phyloP scores from a whole-genome alignment of 2,797 vertebrate genomes.

The Graptemys geographica region DNA sequence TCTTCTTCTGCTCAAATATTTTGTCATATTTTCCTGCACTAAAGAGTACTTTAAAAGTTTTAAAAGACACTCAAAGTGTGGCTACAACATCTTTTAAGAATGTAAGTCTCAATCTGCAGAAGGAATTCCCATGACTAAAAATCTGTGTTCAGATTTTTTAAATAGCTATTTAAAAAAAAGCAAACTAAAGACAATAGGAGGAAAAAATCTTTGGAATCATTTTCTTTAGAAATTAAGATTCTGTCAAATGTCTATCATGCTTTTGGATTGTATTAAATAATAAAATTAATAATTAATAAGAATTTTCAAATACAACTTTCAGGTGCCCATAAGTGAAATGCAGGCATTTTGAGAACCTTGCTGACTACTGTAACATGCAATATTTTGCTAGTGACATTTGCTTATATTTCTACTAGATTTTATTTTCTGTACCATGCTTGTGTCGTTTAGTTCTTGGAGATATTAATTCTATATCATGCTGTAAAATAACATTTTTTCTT shows the following conservation, averaged over 20 bases:
- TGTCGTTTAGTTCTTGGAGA: neutral
- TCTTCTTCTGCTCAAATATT: neutral
- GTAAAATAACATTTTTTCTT: neutral
- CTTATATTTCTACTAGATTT: rapidly evolving
- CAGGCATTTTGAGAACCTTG: neutral
- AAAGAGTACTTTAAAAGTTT: neutral
- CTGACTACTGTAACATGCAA: neutral
- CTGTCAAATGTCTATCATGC: neutral
- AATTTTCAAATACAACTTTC: neutral
- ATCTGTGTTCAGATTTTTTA: neutral
- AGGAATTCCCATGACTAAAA: neutral
- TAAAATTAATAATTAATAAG: rapidly evolving
- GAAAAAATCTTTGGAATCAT: neutral
- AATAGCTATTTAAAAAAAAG: rapidly evolving
- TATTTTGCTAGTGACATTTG: neutral
- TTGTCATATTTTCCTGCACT: neutral
- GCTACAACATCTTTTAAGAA: neutral
- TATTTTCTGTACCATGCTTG: neutral
- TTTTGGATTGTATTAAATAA: rapidly evolving
- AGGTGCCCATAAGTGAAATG: neutral
- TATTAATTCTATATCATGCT: neutral
- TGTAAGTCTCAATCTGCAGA: neutral
- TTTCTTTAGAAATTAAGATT: neutral
- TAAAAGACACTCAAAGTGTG: neutral
- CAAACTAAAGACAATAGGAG: neutral